These are phyloP conservation scores for Sesia apiformis DNA, from an alignment of 2,888 invertebrate genomes.

Conservation along the genomic window DNA sequence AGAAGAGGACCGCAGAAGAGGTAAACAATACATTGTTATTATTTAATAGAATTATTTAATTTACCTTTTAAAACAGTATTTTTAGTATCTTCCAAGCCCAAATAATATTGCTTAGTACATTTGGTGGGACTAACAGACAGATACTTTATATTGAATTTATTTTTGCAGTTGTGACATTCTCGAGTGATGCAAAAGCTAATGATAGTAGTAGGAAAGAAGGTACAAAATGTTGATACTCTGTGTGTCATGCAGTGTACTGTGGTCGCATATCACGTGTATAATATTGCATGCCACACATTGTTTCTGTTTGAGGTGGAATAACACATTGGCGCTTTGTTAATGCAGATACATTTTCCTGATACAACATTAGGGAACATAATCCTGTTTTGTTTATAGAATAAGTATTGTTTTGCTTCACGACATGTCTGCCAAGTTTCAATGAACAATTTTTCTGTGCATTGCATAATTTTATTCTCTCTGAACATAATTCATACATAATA, in stretches of 20 bases:
- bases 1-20: constrained; percentile 44
- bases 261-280: constrained; percentile 3
- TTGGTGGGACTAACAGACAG: neutral
- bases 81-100: no score
- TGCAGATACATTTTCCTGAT: neutral
- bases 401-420: no score
- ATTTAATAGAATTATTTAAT: neutral
- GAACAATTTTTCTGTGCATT: no score
- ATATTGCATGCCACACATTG: constrained; percentile 7
- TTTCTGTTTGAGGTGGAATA: constrained; percentile 13
- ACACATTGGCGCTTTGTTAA: constrained; percentile 6
- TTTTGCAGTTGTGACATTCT: constrained; percentile 65
- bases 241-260: constrained; percentile 19
- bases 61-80: neutral
- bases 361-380: neutral
- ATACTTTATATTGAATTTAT: neutral
- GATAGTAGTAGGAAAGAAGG: constrained; percentile 47
- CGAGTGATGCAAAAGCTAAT: constrained; percentile 50
- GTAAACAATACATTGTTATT: constrained; percentile 11
- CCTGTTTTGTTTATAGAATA: neutral
- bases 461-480: no score
- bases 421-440: no score
- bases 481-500: no score
- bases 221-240: constrained; percentile 23
- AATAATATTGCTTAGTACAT: no score